Base-by-base conservation (phyloP, 2,113 vertebrate species). In the Apodemus sylvaticus region DNA sequence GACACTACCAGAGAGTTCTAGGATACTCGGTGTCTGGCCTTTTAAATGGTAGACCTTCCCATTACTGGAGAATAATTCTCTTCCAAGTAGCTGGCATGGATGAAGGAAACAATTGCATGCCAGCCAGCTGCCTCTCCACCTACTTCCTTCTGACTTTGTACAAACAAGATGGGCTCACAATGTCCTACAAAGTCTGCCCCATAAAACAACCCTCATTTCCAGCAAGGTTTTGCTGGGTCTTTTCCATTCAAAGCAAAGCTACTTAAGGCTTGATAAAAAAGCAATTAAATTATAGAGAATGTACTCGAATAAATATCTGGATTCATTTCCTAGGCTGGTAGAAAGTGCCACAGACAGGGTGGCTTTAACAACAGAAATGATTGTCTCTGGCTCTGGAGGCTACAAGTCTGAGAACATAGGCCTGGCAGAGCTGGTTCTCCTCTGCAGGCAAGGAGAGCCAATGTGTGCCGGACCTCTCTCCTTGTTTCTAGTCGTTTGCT, bases 41-140 rank as follows among this genome's bases (percentile, higher is more conserved):
- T 81, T 89, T 78, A 74, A 79, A 36, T 81, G 16, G 29, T 78
- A 77, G 8, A 31, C 81, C 58, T 34, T 36, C 22, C 51, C 55
- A n/a, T 79, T 58, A 62, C 82, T 45, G 58, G 91, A 94, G 62
- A 39, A 11, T 81, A 58, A 48, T 94, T 94, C 48, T 92, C 81
- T 96, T 83, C 53, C 71, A 91, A 60, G 42, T 51, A 48, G 19
- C 70, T 77, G 26, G 14, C 16, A 1, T 55, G 22, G 39, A 3
- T 4, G n/a, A 68, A 60, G 48, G 51, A 94, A 36, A 76, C 8
- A 88, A 82, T 76, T 26, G 1, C n/a, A 14, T 20, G 39, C n/a
- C 39, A 58, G 24, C 39, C 12, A 36, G 53, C 83, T 45, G 45
- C 58, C 86, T 60, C 81, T 79, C 71, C 16, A 2, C 95, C 55